These are phyloP conservation scores for Leptatherina wallacei DNA, from an alignment of 2,797 vertebrate genomes.

Conservation along the genomic window DNA sequence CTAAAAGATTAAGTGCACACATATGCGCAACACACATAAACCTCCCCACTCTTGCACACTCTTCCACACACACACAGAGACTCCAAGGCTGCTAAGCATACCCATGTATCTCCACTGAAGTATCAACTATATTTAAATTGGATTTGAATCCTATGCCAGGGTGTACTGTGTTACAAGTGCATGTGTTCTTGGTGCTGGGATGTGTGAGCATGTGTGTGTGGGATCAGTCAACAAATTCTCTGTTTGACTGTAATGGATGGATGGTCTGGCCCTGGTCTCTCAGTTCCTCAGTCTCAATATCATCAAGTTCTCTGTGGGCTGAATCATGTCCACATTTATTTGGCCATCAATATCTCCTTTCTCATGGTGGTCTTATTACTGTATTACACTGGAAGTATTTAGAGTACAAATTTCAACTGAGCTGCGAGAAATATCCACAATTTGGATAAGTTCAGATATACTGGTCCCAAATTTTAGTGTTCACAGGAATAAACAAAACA, in stretches of 20 bases:
- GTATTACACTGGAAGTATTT: constrained; percentile 7
- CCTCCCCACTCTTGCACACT: constrained; percentile 12
- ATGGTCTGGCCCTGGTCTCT: constrained; percentile 30
- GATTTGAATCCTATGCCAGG: constrained; percentile 35
- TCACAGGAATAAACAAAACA: not conserved
- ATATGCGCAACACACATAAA: constrained; percentile 10
- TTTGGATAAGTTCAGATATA: constrained; percentile 15
- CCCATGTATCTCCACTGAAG: constrained; percentile 53
- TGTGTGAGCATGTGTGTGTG: constrained; percentile 17
- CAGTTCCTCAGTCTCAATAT: constrained; percentile 18
- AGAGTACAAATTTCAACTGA: not conserved
- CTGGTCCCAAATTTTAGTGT: not conserved
- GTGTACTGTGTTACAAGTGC: constrained; percentile 15
- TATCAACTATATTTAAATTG: constrained; percentile 66
- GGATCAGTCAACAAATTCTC: constrained; percentile 31
- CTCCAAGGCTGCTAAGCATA: constrained; percentile 33
- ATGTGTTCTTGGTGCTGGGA: constrained; percentile 1
- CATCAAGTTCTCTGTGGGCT: constrained; percentile 36
- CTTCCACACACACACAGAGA: constrained; percentile 14
- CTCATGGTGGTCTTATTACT: constrained; percentile 14
- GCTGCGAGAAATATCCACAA: constrained; percentile 1
- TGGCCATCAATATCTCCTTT: not conserved
- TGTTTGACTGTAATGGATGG: constrained; percentile 46
- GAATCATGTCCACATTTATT: constrained; percentile 17
- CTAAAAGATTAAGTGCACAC: constrained; percentile 59